phyloP scores from a whole-genome alignment of 2,888 invertebrate genomes.

The Tetropium fuscum region DNA sequence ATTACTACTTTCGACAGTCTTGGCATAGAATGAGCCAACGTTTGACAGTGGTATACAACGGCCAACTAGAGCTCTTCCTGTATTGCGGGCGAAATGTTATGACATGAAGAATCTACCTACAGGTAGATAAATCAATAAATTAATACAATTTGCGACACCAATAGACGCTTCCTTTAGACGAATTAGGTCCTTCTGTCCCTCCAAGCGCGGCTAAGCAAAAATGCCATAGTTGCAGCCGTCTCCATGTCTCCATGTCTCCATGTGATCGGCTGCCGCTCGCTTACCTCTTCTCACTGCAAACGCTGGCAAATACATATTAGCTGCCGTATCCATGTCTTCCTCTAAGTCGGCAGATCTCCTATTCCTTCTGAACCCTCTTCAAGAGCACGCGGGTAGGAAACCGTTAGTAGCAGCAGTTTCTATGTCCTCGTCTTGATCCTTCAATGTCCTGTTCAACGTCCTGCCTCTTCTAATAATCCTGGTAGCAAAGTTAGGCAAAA shows the following conservation, averaged over 20 bases:
- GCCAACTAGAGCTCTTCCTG: too few relatives aligned
- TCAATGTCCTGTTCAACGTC: too few relatives aligned
- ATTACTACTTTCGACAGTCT: too few relatives aligned
- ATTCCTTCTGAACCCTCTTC: slow-evolving; percentile 31
- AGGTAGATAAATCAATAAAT: slow-evolving; percentile 9
- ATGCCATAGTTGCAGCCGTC: slow-evolving; percentile 19
- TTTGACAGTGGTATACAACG: too few relatives aligned
- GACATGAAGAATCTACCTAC: too few relatives aligned
- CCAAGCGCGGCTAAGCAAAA: slow-evolving; percentile 33
- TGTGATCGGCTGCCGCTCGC: neutral
- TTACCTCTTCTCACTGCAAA: slow-evolving; percentile 21
- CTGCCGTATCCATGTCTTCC: slow-evolving; percentile 12
- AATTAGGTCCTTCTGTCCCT: slow-evolving; percentile 30
- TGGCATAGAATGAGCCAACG: too few relatives aligned
- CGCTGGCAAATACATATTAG: slow-evolving; percentile 14
- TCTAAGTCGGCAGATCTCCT: slow-evolving; percentile 26
- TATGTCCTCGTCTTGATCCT: slow-evolving; percentile 29
- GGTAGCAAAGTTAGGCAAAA: slow-evolving; percentile 36
- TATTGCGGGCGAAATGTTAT: too few relatives aligned
- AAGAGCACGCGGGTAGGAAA: slow-evolving; percentile 35
- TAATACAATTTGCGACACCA: neutral
- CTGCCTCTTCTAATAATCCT: slow-evolving; percentile 28
- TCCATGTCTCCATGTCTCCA: too few relatives aligned
- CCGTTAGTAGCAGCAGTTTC: slow-evolving; percentile 32
- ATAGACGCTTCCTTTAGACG: neutral